phyloP scores from a whole-genome alignment of 2,797 vertebrate species.

The Tapera naevia region DNA sequence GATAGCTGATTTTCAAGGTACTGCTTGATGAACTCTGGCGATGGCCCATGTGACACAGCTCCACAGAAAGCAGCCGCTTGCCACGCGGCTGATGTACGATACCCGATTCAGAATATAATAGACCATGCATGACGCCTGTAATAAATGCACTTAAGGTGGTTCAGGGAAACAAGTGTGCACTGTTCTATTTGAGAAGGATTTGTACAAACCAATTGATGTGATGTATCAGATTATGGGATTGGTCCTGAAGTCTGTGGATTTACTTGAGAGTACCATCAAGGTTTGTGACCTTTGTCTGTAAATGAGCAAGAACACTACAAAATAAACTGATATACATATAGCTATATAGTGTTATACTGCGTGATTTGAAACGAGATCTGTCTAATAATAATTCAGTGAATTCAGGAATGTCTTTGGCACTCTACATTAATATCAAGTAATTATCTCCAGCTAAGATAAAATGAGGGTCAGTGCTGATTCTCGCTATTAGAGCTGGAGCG shows the following conservation, averaged over 20 bases:
- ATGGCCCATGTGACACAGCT: background rate
- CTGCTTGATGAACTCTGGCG: background rate
- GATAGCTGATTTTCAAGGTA: constrained; percentile 34
- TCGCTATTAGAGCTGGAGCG: constrained; percentile 43
- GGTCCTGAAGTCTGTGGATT: constrained; percentile 1
- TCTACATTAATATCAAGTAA: constrained; percentile 65
- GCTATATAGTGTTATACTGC: background rate
- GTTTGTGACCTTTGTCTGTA: background rate
- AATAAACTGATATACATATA: background rate
- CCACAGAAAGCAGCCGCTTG: background rate
- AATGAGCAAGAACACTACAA: background rate
- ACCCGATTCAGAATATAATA: background rate
- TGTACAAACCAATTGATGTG: constrained; percentile 9
- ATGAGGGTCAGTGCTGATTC: constrained; percentile 65
- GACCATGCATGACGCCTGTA: background rate
- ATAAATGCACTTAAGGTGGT: background rate
- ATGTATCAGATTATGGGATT: constrained; percentile 8
- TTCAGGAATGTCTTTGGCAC: constrained; percentile 57
- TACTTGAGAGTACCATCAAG: constrained; percentile 11
- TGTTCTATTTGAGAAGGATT: background rate
- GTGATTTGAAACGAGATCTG: constrained; percentile 24
- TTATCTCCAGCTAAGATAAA: constrained; percentile 71
- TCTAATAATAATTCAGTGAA: constrained; percentile 49
- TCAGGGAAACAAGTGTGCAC: background rate
- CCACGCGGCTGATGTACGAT: background rate